Base-by-base conservation (phyloP, 2,888 invertebrate genomes). In the Spodoptera littoralis region DNA sequence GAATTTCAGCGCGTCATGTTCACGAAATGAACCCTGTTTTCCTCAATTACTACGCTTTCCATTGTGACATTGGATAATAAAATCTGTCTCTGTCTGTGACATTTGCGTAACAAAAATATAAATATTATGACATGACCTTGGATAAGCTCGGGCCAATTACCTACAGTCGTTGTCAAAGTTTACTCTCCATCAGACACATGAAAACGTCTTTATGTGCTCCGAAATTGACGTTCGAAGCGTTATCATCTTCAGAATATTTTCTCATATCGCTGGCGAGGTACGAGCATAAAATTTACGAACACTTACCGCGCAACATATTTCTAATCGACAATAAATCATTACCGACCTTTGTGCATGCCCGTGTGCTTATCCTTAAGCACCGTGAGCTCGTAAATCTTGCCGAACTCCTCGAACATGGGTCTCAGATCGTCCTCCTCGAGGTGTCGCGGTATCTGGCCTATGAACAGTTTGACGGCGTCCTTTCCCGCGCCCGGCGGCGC, bases 301-400 rank as follows among this genome's bases (percentile, higher is more conserved):
- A 61, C 65, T 60, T 60, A 47, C 58, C 60, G 41, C 44, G 57
- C 45, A 62, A 61, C 77, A 74, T 75, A 63, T 72, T 71, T 78
- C 53, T 64, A 68, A 65, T 63, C 49, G 48, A 65, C 52, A 30
- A 76, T 80, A 84, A 84, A 84, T 82, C 69, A 79, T 73, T 60
- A 86, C 95, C 90, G 88, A 97, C 98, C 98, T 96, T 98, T 98
- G 92, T 98, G 98, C 96, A 98, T 97, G 75, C 98, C 98, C 65
- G 98, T 98, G 95, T 98, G 97, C 89, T 98, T 98, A 92, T 99
- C 98, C 95, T 98, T 98, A 81, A 99, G 96, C 65, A 99, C 97
- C 70, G 98, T 98, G 87, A 99, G 97, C 95, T 99, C 98, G 92
- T 98, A 98, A 88, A 98, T 98, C 91, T 97, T 97, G 60, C 98